Percentiles rank a stretch among this genome's conserved stretches.
phyloP scores from a whole-genome alignment of 2,797 vertebrate species.

The Rachycentron canadum region DNA sequence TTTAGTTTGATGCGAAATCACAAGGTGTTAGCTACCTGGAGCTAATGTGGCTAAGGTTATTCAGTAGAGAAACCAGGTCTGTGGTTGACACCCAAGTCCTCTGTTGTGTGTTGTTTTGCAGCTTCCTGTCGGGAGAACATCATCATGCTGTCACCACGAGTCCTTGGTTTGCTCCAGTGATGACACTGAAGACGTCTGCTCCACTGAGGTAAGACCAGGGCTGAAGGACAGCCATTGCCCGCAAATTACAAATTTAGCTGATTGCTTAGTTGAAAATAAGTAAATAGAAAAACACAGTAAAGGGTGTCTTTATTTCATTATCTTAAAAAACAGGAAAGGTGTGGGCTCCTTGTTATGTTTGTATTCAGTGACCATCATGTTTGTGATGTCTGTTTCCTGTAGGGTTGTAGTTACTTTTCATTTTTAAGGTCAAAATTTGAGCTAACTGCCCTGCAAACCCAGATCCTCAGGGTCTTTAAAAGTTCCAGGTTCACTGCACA shows the following conservation, averaged over 20 bases:
- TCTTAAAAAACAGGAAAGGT: background rate
- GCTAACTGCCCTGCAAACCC: too few species aligned
- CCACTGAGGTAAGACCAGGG: slow-evolving; percentile 87
- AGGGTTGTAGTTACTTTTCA: too few species aligned
- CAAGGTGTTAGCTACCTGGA: background rate
- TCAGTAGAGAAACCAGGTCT: background rate
- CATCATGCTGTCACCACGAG: slow-evolving; percentile 59
- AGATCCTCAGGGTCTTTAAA: too few species aligned
- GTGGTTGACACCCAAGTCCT: background rate
- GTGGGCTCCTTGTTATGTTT: too few species aligned
- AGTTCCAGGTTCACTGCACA: too few species aligned
- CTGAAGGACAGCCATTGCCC: background rate
- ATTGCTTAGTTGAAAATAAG: background rate
- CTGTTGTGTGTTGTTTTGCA: slow-evolving; percentile 57
- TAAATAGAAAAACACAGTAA: background rate
- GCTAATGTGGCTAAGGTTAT: slow-evolving; percentile 53
- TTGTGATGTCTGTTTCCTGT: too few species aligned
- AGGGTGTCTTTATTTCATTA: background rate
- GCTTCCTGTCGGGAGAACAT: slow-evolving; percentile 74
- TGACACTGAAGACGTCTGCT: slow-evolving; percentile 86
- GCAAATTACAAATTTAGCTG: background rate
- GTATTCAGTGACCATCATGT: too few species aligned
- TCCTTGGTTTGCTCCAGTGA: slow-evolving; percentile 87
- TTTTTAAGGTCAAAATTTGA: too few species aligned
- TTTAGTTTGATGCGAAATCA: background rate